These are phyloP conservation scores for Drosophila parvula DNA, from an alignment of 1,140 invertebrate genomes.

Conservation along the genomic window DNA sequence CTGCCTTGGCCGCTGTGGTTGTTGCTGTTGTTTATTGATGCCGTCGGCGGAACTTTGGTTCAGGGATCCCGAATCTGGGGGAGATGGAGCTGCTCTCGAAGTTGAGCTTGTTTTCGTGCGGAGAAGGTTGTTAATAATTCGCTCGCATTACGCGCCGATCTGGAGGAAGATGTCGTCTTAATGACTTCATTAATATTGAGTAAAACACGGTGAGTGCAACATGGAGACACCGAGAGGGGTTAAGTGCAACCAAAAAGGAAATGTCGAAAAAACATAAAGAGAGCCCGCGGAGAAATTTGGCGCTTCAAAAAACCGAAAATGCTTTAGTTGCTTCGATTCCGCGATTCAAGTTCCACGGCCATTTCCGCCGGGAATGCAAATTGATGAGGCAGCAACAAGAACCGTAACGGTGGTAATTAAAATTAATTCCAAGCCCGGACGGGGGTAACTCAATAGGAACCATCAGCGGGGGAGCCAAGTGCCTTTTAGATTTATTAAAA, in stretches of 20 bases:
- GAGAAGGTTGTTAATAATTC: constrained; percentile 78
- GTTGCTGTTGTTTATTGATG: constrained; percentile 53
- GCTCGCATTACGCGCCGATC: constrained; percentile 79
- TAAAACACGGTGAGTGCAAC: constrained; percentile 77
- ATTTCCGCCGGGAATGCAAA: constrained; percentile 60
- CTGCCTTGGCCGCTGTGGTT: constrained; percentile 12
- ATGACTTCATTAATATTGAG: constrained; percentile 82
- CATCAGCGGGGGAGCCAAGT: constrained; percentile 42
- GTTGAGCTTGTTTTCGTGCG: constrained; percentile 74
- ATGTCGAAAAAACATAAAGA: constrained; percentile 22
- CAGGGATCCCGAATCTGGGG: constrained; percentile 24
- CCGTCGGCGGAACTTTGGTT: constrained; percentile 53
- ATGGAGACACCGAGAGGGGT: constrained; percentile 16
- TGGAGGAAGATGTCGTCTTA: constrained; percentile 78
- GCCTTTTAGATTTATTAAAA: constrained; percentile 38
- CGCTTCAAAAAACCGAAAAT: constrained; percentile 45
- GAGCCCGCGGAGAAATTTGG: constrained; percentile 47
- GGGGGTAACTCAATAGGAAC: constrained; percentile 57
- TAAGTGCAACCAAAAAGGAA: constrained; percentile 42
- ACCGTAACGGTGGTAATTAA: constrained; percentile 58
- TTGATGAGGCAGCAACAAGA: constrained; percentile 51
- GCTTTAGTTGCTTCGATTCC: constrained; percentile 57
- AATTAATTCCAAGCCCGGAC: constrained; percentile 71
- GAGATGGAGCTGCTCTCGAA: constrained; percentile 21
- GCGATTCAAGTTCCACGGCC: constrained; percentile 27